Percentiles rank a stretch among this genome's conserved stretches.
Evolutionary conservation across 2,888 invertebrate genomes (phyloP).

Genomic region (Machimus atricapillus): DNA sequence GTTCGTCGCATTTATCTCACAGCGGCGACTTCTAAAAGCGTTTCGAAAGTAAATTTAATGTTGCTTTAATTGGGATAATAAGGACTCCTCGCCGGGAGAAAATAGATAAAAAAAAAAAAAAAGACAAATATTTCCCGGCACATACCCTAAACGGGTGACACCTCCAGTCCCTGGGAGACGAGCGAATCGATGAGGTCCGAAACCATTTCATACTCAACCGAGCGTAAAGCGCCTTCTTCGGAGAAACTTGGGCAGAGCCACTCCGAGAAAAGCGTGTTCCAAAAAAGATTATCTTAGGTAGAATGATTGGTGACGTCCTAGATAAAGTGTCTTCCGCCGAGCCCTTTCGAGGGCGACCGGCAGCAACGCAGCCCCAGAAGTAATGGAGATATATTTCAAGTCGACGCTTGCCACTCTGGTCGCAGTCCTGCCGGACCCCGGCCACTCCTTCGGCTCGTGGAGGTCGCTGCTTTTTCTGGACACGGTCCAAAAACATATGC

Average conservation of each 20-base stretch:
- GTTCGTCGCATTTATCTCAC: not conserved
- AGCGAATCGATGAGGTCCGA: not conserved
- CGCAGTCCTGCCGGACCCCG: not conserved
- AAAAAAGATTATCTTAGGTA: conserved; percentile 34
- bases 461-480: conserved; percentile 23
- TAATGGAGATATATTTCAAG: conserved; percentile 33
- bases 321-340: conserved; percentile 35
- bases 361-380: conserved; percentile 1
- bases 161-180: not conserved
- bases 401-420: conserved; percentile 16
- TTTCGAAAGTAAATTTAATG: not conserved
- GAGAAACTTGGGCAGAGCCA: not conserved
- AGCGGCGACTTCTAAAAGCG: not conserved
- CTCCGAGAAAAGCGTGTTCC: not conserved
- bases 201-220: conserved; percentile 33
- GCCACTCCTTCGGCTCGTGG: conserved; percentile 2
- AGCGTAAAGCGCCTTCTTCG: conserved; percentile 15
- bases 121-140: not conserved
- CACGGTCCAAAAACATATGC: conserved; percentile 18
- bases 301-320: conserved; percentile 42
- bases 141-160: not conserved
- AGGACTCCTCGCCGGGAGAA: not conserved
- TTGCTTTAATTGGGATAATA: not conserved
- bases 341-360: not conserved
- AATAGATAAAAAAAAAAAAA: not conserved